Evolutionary conservation across 2,888 invertebrate species (phyloP).

Genomic region (Platycheirus albimanus): DNA sequence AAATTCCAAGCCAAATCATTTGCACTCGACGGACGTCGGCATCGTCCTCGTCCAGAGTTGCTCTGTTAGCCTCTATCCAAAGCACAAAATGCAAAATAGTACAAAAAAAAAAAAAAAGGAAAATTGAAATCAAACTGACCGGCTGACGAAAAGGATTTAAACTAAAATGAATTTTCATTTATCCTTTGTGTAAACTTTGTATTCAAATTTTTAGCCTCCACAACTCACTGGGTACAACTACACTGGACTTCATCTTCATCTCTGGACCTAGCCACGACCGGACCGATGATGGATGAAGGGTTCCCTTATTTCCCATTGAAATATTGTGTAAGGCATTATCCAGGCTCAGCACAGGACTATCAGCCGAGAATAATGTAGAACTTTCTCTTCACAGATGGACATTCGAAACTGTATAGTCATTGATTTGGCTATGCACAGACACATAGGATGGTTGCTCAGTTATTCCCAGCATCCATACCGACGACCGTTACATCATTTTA

Average conservation of each 20-base stretch:
- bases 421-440: conserved; percentile 12
- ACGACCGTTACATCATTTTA: conserved; percentile 63
- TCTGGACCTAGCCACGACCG: background rate
- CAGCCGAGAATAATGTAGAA: conserved; percentile 26
- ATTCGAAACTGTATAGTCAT: conserved; percentile 16
- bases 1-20: conserved; percentile 61
- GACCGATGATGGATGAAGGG: background rate
- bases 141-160: conserved; percentile 58
- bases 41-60: conserved; percentile 16
- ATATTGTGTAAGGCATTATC: conserved; percentile 38
- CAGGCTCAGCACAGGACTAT: conserved; percentile 15
- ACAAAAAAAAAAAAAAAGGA: background rate
- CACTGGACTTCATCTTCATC: conserved; percentile 28
- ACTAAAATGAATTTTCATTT: conserved; percentile 62
- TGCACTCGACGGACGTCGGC: no score
- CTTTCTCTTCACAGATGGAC: conserved; percentile 22
- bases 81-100: background rate
- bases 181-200: conserved; percentile 69
- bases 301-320: conserved; percentile 48
- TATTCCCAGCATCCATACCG: conserved; percentile 2
- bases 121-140: conserved; percentile 16
- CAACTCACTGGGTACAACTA: no score
- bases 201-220: conserved; percentile 48
- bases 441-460: conserved; percentile 19
- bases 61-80: background rate